Evolutionary conservation across 2,888 invertebrate genomes (phyloP).

Genomic region (Oegoconia quadripuncta): DNA sequence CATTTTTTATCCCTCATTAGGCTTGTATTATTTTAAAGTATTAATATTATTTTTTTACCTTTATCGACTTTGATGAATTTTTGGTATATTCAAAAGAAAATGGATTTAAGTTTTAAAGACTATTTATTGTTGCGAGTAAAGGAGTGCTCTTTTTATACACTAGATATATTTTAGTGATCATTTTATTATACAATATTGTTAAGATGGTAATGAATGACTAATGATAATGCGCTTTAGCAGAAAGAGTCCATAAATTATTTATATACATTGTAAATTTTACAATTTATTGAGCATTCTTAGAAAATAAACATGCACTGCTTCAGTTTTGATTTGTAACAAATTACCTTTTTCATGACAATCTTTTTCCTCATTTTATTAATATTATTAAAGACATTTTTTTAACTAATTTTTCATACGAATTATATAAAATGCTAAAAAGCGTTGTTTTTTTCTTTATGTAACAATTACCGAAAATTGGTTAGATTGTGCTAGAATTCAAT

Average conservation of each 20-base stretch:
- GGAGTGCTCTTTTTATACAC: slow-evolving; percentile 19
- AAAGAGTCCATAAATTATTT: slow-evolving; percentile 8
- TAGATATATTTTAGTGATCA: slow-evolving; percentile 12
- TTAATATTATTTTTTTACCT: slow-evolving; percentile 55
- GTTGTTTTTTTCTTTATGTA: slow-evolving; percentile 30
- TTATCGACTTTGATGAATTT: slow-evolving; percentile 39
- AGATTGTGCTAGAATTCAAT: no score
- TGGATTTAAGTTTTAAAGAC: slow-evolving; percentile 20
- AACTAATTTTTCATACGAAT: slow-evolving; percentile 70
- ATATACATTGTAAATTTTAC: slow-evolving; percentile 9
- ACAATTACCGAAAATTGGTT: no score
- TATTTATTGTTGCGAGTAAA: slow-evolving; percentile 27
- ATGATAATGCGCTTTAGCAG: slow-evolving; percentile 5
- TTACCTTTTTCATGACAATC: slow-evolving; percentile 50
- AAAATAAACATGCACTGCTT: slow-evolving; percentile 35
- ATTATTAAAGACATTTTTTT: slow-evolving; percentile 71
- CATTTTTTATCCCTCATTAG: slow-evolving; percentile 50
- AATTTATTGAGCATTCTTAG: slow-evolving; percentile 34
- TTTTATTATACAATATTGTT: slow-evolving; percentile 8
- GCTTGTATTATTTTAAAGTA: slow-evolving; percentile 73
- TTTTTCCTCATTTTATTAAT: slow-evolving; percentile 53
- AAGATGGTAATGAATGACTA: slow-evolving; percentile 5
- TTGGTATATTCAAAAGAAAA: slow-evolving; percentile 23
- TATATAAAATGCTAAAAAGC: slow-evolving; percentile 64
- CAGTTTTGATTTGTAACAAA: slow-evolving; percentile 42